Conservation (phyloP, 2,113 vertebrate genomes). For the Sander vitreus region DNA sequence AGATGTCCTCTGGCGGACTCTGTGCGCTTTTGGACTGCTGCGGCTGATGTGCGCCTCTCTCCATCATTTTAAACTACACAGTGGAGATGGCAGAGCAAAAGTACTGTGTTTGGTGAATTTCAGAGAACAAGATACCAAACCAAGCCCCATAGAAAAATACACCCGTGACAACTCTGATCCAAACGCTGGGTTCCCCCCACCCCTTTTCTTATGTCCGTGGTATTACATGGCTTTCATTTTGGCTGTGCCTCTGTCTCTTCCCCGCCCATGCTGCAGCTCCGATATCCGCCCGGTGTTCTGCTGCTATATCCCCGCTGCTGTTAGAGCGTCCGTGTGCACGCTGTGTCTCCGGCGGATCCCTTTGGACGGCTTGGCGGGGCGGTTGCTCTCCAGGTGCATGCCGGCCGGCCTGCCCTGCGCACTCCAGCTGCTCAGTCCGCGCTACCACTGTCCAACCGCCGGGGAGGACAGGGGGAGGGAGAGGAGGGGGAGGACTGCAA, state of each 20-base stretch:
- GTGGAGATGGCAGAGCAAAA: constrained; percentile 13
- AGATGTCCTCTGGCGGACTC: constrained; percentile 88
- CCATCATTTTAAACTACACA: constrained; percentile 70
- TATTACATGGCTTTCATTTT: constrained; percentile 50
- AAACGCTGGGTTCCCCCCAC: constrained; percentile 38
- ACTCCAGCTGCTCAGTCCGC: constrained; percentile 43
- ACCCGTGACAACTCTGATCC: constrained; percentile 43
- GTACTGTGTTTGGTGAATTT: constrained; percentile 41
- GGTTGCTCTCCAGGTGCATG: constrained; percentile 65
- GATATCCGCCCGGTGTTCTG: constrained; percentile 14
- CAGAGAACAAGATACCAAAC: constrained; percentile 24
- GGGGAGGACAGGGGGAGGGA: background rate
- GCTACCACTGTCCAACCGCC: constrained; percentile 24
- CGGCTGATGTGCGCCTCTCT: constrained; percentile 65
- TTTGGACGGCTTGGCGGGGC: constrained; percentile 30
- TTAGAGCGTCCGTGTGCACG: constrained; percentile 44
- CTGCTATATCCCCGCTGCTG: constrained; percentile 26
- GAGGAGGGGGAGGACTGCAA: constrained; percentile 8
- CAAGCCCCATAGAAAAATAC: constrained; percentile 9
- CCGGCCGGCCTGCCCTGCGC: constrained; percentile 41
- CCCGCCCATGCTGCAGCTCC: constrained; percentile 63
- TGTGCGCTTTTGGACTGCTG: constrained; percentile 70
- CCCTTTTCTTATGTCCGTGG: constrained; percentile 21
- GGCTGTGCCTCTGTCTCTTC: constrained; percentile 21
- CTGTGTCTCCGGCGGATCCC: constrained; percentile 51